Evolutionary conservation across 2,113 vertebrate species (phyloP), one percentile per base, ranked within the genome.

Genomic region (Petaurus breviceps): DNA sequence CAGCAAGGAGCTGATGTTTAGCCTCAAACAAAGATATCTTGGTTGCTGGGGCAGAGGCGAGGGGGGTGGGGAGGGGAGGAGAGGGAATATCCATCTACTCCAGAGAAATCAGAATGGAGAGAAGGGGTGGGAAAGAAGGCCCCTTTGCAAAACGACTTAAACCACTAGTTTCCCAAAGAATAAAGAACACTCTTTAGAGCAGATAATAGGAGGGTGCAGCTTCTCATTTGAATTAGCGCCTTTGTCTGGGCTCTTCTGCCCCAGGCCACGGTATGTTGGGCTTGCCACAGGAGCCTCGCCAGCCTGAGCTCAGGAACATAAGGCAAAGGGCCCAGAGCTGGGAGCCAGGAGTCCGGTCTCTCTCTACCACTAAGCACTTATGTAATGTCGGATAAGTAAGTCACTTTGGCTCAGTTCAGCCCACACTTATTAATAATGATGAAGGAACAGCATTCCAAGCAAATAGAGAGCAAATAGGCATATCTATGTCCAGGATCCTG

Each of bases 11-110:
- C 68, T 84, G 68, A 84, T 2, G 68, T 23, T 84, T 23, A 84
- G 19, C 16, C 68, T 84, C 37, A 22, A 8, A 43, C 37, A 84
- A 84, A 84, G 68, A 43, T 43, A n/a, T 43, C n/a, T 19, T 2
- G 16, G 16, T n/a, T 22, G 4, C 68, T 1, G 1, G 11, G 31
- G 31, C 1, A 0, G 51, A 12, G 51, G 51, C 8, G 3, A 6
- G 7, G 19, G 19, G n/a, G 26, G 26, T n/a, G 61, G 61, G 61
- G 37, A 2, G 14, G 19, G 6, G 47, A 49, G 57, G 10, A 31
- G 57, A 61, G 10, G 57, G 31, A 37, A 11, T 31, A 37, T 5
- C 61, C 6, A 6, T n/a, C 68, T 43, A 84, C 6, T 8, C 68
- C 0, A 84, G 16, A 23, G 68, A 84, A 23, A 23, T 23, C 16